Percentiles rank a stretch among this genome's conserved stretches.
phyloP scores from a whole-genome alignment of 2,113 vertebrate genomes.

The Struthidea cinerea region DNA sequence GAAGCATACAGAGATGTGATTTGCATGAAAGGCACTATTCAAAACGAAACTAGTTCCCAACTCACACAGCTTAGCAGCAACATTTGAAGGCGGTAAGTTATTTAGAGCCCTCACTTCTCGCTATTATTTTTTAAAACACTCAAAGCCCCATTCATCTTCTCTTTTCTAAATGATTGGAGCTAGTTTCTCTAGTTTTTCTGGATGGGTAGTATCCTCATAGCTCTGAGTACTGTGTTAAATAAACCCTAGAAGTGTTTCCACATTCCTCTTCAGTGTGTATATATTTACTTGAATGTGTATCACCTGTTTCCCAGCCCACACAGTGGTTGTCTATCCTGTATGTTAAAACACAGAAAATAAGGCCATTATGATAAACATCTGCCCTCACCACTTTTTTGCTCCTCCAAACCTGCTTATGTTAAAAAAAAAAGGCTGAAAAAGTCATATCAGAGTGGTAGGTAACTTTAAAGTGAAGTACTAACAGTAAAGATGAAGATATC shows the following conservation, averaged over 20 bases:
- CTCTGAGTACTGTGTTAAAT: not conserved
- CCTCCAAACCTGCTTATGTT: not conserved
- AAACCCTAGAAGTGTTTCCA: constrained; percentile 32
- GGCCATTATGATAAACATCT: not conserved
- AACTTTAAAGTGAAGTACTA: not conserved
- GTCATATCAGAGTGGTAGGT: not conserved
- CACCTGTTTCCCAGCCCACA: not conserved
- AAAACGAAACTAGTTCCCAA: not conserved
- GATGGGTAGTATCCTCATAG: not conserved
- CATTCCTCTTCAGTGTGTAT: constrained; percentile 14
- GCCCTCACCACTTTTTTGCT: not conserved
- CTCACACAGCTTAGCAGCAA: not conserved
- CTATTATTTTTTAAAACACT: not conserved
- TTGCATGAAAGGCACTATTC: constrained; percentile 14
- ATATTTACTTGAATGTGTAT: not conserved
- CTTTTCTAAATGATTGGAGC: not conserved
- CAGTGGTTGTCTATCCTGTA: not conserved
- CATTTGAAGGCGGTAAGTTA: not conserved
- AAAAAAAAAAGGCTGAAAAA: not conserved
- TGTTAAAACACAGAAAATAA: not conserved
- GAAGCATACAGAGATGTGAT: constrained; percentile 28
- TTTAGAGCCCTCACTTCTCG: not conserved
- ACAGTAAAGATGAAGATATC: not conserved
- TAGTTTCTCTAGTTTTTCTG: constrained; percentile 44
- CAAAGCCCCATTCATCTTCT: not conserved